Evolutionary conservation across 2,113 vertebrate genomes (phyloP), one percentile per base, ranked within the genome.

Genomic region (Machaerirhynchus nigripectus): DNA sequence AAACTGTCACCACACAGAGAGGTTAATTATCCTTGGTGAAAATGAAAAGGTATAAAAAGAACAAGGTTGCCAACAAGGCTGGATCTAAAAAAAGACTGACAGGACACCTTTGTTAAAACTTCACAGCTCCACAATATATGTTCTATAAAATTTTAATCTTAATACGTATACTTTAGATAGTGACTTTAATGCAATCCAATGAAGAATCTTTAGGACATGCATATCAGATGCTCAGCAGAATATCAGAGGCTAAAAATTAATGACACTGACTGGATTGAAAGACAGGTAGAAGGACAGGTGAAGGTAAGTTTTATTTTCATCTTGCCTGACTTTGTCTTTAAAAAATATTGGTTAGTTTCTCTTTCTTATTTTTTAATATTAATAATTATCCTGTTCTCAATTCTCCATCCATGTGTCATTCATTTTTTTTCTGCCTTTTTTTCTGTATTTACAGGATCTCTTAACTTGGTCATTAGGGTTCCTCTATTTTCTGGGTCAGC

Each of bases 11-110:
- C 42, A 69, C 71, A 84, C 42, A 73, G 71, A 86, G 80, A 97
- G 64, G 76, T 77, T 97, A 96, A 95, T 96, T 97, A 95, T 73
- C 21, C 69, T 60, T 35, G 61, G 52, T 67, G 39, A 94, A 96
- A 96, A 91, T 67, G 44, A 89, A 92, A 96, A 96, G 10, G n/a
- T 75, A 77, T 50, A 33, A 89, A 92, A 93, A 81, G 82, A 81
- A 73, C 47, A 89, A 88, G 61, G 20, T 79, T 97, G 71, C 37
- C 40, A 71, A 65, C 69, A 96, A 70, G 71, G 44, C 44, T 95
- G 74, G 93, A 75, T 88, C 77, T 91, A 92, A 71, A 95, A 89
- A 87, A 94, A 87, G 27, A 90, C 31, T 75, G 82, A 69, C 47
- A 88, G 71, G 42, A 31, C 44, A 77, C 28, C 49, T 95, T 70